Evolutionary conservation across 2,888 invertebrate genomes (phyloP), one percentile per base, ranked within the genome.

Genomic region (Drosophila rellima): DNA sequence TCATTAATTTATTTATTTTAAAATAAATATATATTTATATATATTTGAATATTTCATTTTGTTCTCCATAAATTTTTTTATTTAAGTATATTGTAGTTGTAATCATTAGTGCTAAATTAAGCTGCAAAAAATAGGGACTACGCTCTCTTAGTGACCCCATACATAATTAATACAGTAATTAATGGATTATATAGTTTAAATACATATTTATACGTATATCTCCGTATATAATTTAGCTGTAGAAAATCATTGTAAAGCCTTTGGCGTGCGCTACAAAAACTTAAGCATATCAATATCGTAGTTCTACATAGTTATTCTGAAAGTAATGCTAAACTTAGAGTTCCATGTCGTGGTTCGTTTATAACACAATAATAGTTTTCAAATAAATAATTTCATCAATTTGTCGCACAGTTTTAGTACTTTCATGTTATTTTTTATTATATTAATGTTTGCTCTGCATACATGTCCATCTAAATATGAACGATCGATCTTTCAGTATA

Each of bases 1-100:
- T 42, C 69, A 40, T 39, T 40, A 31, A 66, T 81, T 83, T 74
- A 79, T 86, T 83, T 80, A 82, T 83, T 82, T 86, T 69, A 85
- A 85, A 85, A 76, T 75, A 75, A 72, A 63, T 85, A 75, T 74
- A 60, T 74, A 54, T 59, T 55, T 59, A 31, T 70, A 37, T 56
- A 47, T 63, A 72, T 47, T 23, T 54, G n/a, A 2, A 26, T 48
- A 31, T 33, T 40, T 35, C 56, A 37, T 64, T 35, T 3, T 42
- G 15, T 57, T 51, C 66, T 50, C 26, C 55, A 62, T 74, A 65
- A 69, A 51, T 65, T 54, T 44, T 63, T 59, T 60, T 61, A 42
- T 61, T 45, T 62, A 50, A 55, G 51, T 79, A 45, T 63, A 54
- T 54, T 67, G 48, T 67, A 60, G 55, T 67, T 40, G 45, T 42